A percentile compares a stretch with the other conserved stretches of the same genome.
These are phyloP conservation scores for Choloepus didactylus DNA, from an alignment of 2,797 vertebrate species.

Conservation along the genomic window DNA sequence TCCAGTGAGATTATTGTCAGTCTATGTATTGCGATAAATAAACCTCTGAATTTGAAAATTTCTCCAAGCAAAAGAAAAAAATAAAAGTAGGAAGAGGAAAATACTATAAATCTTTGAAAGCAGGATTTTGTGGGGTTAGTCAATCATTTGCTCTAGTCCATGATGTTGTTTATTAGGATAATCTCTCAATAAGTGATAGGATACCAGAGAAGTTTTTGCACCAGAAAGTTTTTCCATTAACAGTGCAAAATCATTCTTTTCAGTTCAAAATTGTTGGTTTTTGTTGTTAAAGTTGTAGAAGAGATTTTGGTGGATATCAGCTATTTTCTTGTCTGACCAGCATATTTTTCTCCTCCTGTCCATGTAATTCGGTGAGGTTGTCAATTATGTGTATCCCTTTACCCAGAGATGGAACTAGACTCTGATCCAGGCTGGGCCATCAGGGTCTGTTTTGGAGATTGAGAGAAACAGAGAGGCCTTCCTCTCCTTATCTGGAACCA, in stretches of 20 bases:
- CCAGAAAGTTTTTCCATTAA: background rate
- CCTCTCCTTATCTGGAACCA: background rate
- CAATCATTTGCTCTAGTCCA: background rate
- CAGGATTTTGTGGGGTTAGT: background rate
- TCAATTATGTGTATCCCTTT: background rate
- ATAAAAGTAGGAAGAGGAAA: background rate
- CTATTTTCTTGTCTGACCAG: background rate
- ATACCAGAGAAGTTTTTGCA: constrained; percentile 23
- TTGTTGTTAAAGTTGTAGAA: background rate
- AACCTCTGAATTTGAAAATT: background rate
- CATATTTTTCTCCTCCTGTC: background rate
- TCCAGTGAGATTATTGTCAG: background rate
- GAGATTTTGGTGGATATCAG: background rate
- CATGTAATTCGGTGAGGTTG: background rate
- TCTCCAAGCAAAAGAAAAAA: constrained; percentile 9
- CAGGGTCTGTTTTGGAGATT: background rate
- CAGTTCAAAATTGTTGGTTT: background rate
- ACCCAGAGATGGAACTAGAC: background rate
- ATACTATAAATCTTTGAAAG: background rate
- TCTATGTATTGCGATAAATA: background rate
- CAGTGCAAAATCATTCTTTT: constrained; percentile 21
- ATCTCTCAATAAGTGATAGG: background rate
- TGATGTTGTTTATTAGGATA: background rate
- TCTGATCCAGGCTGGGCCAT: background rate
- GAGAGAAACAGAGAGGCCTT: fast-evolving